Evolutionary conservation across 2,113 vertebrate genomes (phyloP).

Genomic region (Choloepus hoffmanni): DNA sequence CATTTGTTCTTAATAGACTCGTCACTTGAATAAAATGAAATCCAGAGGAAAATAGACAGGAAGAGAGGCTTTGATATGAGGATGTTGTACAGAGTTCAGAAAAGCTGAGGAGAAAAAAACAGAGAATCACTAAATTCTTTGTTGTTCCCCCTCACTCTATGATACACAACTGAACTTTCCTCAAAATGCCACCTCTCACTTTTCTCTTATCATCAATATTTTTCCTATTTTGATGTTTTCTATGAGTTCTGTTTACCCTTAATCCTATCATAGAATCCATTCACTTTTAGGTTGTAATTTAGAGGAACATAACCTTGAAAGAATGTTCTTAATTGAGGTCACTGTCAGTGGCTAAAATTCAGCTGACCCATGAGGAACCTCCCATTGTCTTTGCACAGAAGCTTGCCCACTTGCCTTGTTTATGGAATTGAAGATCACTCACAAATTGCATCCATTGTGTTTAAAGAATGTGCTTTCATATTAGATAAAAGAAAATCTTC

Average conservation of each 20-base stretch:
- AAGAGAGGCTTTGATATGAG: neutral
- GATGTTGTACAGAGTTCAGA: neutral
- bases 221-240: slow-evolving; percentile 60
- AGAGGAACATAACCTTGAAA: slow-evolving; percentile 65
- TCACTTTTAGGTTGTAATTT: slow-evolving; percentile 12
- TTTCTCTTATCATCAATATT: neutral
- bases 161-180: neutral
- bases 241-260: slow-evolving; percentile 42
- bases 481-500: neutral
- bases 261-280: neutral
- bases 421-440: slow-evolving; percentile 70
- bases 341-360: slow-evolving; percentile 65
- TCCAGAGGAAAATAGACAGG: neutral
- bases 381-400: slow-evolving; percentile 50
- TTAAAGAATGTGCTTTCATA: slow-evolving; percentile 1
- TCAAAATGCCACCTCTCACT: neutral
- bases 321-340: slow-evolving; percentile 55
- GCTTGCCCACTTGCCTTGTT: slow-evolving; percentile 31
- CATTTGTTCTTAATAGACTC: neutral
- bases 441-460: slow-evolving; percentile 43
- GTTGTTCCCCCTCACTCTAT: neutral
- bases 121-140: neutral
- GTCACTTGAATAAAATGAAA: neutral
- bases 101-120: neutral
- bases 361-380: neutral